Evolutionary conservation across 2,113 vertebrate genomes (phyloP).

Genomic region (Actenoides lindsayi): DNA sequence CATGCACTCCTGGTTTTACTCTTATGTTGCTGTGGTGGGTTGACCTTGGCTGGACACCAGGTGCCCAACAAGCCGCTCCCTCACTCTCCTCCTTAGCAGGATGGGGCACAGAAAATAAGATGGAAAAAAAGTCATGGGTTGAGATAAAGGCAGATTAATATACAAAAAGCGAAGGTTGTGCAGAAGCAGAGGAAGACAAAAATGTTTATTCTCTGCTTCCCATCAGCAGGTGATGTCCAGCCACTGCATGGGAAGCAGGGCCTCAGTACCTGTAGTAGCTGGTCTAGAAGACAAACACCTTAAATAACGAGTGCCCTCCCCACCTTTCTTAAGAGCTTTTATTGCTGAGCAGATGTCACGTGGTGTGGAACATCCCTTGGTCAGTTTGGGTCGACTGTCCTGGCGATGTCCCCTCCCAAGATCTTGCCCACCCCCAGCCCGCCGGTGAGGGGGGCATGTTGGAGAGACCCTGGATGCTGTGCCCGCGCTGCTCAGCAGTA

Average conservation of each 20-base stretch:
- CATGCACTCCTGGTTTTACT: background rate
- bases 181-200: background rate
- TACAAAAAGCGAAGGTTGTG: background rate
- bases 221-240: background rate
- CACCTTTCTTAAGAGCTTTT: background rate
- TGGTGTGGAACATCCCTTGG: background rate
- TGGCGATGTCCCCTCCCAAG: too few species aligned
- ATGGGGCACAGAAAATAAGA: background rate
- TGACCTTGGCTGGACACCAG: background rate
- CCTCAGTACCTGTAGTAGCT: accelerated
- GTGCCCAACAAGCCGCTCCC: accelerated
- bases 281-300: accelerated
- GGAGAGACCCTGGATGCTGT: background rate
- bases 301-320: accelerated
- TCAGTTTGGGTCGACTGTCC: background rate
- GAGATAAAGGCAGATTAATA: background rate
- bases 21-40: background rate
- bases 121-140: accelerated
- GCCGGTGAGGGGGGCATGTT: background rate
- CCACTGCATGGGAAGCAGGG: background rate
- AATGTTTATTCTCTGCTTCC: background rate
- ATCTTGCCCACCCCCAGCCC: too few species aligned
- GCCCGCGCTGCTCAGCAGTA: background rate
- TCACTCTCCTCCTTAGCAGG: background rate
- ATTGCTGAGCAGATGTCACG: accelerated